phyloP scores from a whole-genome alignment of 35 echinoderm and acorn worm species.

The Hemicentrotus pulcherrimus region DNA sequence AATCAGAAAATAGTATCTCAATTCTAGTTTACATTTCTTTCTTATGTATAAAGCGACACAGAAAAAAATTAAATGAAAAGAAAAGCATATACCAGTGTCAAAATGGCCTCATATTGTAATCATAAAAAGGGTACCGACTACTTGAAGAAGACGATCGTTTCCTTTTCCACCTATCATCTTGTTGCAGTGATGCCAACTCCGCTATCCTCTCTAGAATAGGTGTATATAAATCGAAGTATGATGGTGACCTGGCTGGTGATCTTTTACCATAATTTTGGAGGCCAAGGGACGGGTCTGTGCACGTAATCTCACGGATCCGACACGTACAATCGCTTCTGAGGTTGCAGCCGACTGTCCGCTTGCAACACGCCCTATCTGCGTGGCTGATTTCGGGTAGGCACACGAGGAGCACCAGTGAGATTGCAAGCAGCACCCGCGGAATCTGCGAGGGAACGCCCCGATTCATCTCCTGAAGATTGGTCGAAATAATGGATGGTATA shows the following conservation, averaged over 20 bases:
- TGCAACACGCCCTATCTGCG: conserved; percentile 16
- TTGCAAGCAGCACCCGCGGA: conserved; percentile 32
- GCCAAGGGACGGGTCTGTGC: background rate
- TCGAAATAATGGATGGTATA: background rate
- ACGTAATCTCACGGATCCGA: background rate
- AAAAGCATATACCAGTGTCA: conserved; percentile 30
- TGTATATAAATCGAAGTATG: background rate
- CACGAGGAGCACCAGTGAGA: conserved; percentile 33
- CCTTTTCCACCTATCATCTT: conserved; percentile 6
- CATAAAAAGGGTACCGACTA: conserved; percentile 38
- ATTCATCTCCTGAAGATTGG: conserved; percentile 6
- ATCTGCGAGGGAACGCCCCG: conserved; percentile 39
- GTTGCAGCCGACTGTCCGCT: background rate
- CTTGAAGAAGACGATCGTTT: background rate
- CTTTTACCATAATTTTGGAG: conserved; percentile 1
- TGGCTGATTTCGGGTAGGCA: conserved; percentile 12
- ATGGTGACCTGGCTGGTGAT: background rate
- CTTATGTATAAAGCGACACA: conserved; percentile 28
- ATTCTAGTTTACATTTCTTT: background rate
- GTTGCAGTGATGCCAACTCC: conserved; percentile 6
- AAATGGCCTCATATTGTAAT: conserved; percentile 10
- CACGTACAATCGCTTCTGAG: conserved; percentile 8
- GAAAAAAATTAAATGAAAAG: background rate
- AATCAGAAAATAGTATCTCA: conserved; percentile 45
- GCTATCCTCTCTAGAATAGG: conserved; percentile 30